phyloP scores from a whole-genome alignment of 2,113 vertebrate genomes.

The Nibea albiflora region DNA sequence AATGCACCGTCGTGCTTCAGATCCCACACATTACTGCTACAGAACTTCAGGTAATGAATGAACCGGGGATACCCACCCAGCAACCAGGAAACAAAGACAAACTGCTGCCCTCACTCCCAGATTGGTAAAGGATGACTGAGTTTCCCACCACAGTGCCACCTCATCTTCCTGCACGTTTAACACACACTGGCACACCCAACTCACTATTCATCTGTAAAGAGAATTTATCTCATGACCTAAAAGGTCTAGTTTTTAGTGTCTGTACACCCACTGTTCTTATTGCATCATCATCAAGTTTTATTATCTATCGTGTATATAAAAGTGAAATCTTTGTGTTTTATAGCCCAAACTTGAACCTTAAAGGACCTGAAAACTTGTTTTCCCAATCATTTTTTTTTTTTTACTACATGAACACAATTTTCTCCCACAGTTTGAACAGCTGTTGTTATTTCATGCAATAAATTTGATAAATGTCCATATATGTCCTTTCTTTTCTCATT shows the following conservation, averaged over 20 bases:
- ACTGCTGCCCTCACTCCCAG: slow-evolving; percentile 23
- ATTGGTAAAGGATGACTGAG: slow-evolving; percentile 61
- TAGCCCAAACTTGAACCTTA: neutral
- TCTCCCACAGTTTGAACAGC: neutral
- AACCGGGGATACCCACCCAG: slow-evolving; percentile 64
- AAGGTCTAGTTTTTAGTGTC: neutral
- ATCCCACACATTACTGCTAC: slow-evolving; percentile 48
- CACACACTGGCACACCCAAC: slow-evolving; percentile 21
- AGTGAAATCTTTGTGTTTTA: neutral
- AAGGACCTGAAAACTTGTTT: neutral
- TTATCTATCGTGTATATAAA: neutral
- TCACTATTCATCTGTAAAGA: slow-evolving; percentile 15
- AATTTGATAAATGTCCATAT: neutral
- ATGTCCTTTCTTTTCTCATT: neutral
- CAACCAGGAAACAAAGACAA: slow-evolving; percentile 43
- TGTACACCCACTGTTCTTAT: neutral
- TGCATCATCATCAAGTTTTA: neutral
- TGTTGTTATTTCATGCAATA: neutral
- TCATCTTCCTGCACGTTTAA: slow-evolving; percentile 20
- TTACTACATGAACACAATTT: neutral
- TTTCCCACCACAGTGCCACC: slow-evolving; percentile 70
- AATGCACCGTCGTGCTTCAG: slow-evolving; percentile 58
- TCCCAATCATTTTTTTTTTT: neutral
- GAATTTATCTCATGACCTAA: slow-evolving; percentile 2
- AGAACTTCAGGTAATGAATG: slow-evolving; percentile 74